phyloP scores from a whole-genome alignment of 2,797 vertebrate genomes.

The Pempheris klunzingeri region DNA sequence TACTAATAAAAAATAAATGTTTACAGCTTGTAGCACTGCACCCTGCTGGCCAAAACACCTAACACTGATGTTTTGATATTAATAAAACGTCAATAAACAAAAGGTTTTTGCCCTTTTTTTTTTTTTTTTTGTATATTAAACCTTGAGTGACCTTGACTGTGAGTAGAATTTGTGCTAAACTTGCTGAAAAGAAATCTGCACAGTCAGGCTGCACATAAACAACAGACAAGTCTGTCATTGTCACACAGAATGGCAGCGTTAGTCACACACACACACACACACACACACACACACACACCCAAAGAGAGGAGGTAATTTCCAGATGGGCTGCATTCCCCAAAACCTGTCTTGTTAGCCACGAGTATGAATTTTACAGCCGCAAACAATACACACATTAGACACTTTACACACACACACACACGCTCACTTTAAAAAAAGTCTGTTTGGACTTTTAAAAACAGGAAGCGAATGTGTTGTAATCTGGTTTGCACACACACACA shows the following conservation, averaged over 20 bases:
- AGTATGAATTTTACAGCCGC: not conserved
- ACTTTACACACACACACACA: not conserved
- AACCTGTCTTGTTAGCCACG: constrained; percentile 19
- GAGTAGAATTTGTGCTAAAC: not conserved
- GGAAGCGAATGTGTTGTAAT: constrained; percentile 10
- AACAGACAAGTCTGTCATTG: constrained; percentile 58
- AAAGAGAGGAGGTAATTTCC: constrained; percentile 12
- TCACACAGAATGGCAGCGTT: constrained; percentile 16
- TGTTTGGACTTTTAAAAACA: not conserved
- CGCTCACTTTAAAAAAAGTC: not conserved
- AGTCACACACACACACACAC: constrained; percentile 24
- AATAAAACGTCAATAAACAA: not conserved
- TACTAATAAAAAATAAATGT: no score
- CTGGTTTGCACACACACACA: constrained; percentile 1
- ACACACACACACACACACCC: constrained; percentile 18
- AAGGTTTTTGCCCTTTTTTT: no score
- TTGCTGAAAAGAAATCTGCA: constrained; percentile 34
- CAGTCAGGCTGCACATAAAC: constrained; percentile 24
- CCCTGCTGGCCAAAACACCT: not conserved
- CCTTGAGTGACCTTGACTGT: constrained; percentile 29
- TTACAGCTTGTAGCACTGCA: not conserved
- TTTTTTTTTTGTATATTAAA: not conserved
- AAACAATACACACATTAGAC: not conserved
- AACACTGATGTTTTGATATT: no score
- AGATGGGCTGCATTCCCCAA: constrained; percentile 47